Evolutionary conservation across 1,140 invertebrate species (phyloP), one percentile per base, ranked within the genome.

Genomic region (Philotrypesis tridentata): DNA sequence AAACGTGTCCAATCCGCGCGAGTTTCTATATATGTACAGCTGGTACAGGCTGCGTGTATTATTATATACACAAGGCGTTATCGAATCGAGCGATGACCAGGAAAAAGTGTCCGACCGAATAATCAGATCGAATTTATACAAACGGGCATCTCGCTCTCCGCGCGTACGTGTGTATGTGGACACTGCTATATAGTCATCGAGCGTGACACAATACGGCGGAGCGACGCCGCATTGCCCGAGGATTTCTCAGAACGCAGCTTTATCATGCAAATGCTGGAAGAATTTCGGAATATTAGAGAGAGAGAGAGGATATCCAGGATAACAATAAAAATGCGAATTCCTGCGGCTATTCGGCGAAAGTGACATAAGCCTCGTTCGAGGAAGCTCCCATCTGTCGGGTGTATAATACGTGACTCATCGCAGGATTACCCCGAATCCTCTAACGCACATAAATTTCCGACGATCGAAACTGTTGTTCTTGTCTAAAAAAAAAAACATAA

Each of bases 11-110:
- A 68, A 80, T 65, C n/a, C n/a, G n/a, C n/a, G n/a, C n/a, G n/a
- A n/a, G n/a, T n/a, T n/a, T n/a, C n/a, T n/a, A n/a, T n/a, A n/a
- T n/a, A n/a, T n/a, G n/a, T n/a, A n/a, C n/a, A n/a, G n/a, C n/a
- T n/a, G n/a, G n/a, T n/a, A n/a, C n/a, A n/a, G n/a, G n/a, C n/a
- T n/a, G n/a, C n/a, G n/a, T n/a, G n/a, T n/a, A n/a, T n/a, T n/a
- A n/a, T 71, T 82, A 82, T 76, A 74, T 37, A 71, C 70, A 72
- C 6, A 2, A 7, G 11, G 12, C 31, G 23, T 68, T 17, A 6
- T 68, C 27, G 48, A 55, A 55, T 21, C 48, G 5, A 55, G 11
- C n/a, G n/a, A n/a, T n/a, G n/a, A 21, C 17, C 7, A 25, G 48
- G 0, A 12, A 55, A 17, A 55, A 17, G 48, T 55, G 48, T 55